phyloP scores from a whole-genome alignment of 2,113 vertebrate genomes.

The Apodemus sylvaticus region DNA sequence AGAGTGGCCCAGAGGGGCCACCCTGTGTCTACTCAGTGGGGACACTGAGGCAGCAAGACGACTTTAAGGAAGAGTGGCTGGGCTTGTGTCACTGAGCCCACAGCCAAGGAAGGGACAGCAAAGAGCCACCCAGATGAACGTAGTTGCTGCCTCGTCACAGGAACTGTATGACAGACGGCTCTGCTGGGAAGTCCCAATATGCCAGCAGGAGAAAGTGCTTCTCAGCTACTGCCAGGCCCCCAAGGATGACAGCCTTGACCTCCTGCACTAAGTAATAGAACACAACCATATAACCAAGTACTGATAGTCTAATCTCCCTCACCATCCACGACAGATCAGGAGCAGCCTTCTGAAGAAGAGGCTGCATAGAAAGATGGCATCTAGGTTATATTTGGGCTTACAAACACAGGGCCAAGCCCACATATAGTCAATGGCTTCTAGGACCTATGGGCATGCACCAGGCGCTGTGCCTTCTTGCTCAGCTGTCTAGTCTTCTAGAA shows the following conservation, averaged over 20 bases:
- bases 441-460: background rate
- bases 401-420: background rate
- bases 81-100: background rate
- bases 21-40: background rate
- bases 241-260: background rate
- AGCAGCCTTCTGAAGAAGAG: background rate
- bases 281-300: background rate
- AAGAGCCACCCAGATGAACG: background rate
- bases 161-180: background rate
- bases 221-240: background rate
- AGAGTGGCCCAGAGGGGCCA: rapidly evolving
- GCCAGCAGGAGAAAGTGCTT: background rate
- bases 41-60: background rate
- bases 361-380: background rate
- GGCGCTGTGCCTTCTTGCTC: background rate
- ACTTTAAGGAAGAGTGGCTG: background rate
- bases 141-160: background rate
- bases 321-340: background rate
- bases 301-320: background rate
- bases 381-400: background rate
- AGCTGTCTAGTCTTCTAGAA: background rate
- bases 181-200: background rate
- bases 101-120: background rate
- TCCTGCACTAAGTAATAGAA: background rate
- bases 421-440: background rate